These are phyloP conservation scores for Coregonus suidteri DNA, from an alignment of 2,797 vertebrate species.

Conservation along the genomic window DNA sequence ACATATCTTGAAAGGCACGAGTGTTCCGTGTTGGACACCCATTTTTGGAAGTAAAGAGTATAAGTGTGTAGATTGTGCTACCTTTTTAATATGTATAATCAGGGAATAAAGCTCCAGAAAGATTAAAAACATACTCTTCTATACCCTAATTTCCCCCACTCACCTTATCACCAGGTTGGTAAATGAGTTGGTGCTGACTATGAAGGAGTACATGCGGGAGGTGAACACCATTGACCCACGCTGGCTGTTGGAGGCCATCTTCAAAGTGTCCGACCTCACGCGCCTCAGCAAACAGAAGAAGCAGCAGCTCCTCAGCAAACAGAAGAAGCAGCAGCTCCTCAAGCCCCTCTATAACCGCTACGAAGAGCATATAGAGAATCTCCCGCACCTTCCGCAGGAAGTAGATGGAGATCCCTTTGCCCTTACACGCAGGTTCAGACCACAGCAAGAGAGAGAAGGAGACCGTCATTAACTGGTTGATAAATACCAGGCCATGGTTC, in stretches of 20 bases:
- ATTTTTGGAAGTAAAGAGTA: too few relatives aligned
- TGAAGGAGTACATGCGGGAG: conserved; percentile 98
- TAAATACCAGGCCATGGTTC: not conserved
- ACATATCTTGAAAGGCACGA: too few relatives aligned
- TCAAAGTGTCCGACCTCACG: conserved; percentile 87
- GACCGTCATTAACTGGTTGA: not conserved
- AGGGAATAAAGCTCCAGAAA: not conserved
- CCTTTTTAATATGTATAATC: too few relatives aligned
- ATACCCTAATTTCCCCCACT: not conserved
- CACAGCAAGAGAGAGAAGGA: not conserved
- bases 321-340: conserved; percentile 76
- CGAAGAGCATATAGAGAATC: conserved; percentile 97
- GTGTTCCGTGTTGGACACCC: too few relatives aligned
- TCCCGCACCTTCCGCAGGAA: conserved; percentile 76
- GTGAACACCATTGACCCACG: conserved; percentile 97
- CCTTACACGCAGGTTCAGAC: not conserved
- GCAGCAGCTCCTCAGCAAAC: conserved; percentile 83
- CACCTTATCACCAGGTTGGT: conserved; percentile 85
- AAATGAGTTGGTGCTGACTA: conserved; percentile 95
- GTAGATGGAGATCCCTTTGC: not conserved
- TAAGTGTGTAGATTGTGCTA: too few relatives aligned
- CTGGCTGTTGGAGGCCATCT: conserved; percentile 94
- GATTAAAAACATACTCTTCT: not conserved
- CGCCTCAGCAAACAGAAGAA: conserved; percentile 90
- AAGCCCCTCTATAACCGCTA: conserved; percentile 98